A percentile compares a stretch with the other conserved stretches of the same genome.
Conservation (phyloP, 2,797 vertebrate species). For the Anolis apletophallus region DNA sequence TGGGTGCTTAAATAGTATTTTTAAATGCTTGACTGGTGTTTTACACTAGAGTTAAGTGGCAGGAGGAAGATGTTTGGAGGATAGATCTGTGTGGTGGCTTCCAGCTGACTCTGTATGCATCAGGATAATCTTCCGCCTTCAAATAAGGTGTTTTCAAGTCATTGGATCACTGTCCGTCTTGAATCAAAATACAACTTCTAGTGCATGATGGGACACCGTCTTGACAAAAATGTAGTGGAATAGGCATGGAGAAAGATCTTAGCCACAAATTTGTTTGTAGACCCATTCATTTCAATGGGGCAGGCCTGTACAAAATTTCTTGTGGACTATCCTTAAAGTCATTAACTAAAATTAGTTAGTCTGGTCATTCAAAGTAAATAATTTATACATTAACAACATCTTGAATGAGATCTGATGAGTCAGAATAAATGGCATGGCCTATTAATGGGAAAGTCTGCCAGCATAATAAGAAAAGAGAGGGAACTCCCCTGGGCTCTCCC, state of each 20-base stretch:
- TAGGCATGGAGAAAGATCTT: background rate
- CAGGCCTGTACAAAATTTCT: background rate
- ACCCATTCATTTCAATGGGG: background rate
- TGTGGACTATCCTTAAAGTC: background rate
- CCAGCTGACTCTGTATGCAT: too few species aligned
- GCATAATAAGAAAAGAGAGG: constrained; percentile 83
- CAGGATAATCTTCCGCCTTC: too few species aligned
- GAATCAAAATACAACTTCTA: too few species aligned
- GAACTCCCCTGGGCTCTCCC: constrained; percentile 81
- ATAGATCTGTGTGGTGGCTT: too few species aligned
- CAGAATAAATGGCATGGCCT: constrained; percentile 59
- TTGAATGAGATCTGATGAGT: constrained; percentile 59
- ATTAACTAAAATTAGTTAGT: constrained; percentile 44
- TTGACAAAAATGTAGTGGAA: too few species aligned
- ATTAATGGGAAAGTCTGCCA: constrained; percentile 84
- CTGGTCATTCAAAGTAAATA: constrained; percentile 46
- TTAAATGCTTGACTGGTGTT: too few species aligned
- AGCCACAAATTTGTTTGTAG: background rate
- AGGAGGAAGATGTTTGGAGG: too few species aligned
- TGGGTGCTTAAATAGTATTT: too few species aligned
- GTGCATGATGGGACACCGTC: too few species aligned
- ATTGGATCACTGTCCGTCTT: too few species aligned
- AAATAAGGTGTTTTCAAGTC: too few species aligned
- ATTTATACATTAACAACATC: constrained; percentile 61
- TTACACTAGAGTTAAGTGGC: too few species aligned